phyloP scores from a whole-genome alignment of 2,113 vertebrate species.

The Myocastor coypus region DNA sequence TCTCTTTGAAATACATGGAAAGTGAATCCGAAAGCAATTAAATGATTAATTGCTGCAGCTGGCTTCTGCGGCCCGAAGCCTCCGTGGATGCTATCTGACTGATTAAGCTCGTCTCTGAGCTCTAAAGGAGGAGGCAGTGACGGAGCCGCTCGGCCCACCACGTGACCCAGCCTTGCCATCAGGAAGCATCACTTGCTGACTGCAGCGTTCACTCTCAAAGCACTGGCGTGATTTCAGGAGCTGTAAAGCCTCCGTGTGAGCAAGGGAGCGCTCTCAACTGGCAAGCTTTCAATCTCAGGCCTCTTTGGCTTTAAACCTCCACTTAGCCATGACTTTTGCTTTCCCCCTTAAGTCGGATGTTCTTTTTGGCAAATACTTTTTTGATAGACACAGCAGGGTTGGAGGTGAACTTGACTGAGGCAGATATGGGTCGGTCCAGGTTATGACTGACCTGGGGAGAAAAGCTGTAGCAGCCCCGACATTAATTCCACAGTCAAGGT shows the following conservation, averaged over 20 bases:
- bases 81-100: slow-evolving; percentile 20
- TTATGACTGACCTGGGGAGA: background rate
- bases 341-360: slow-evolving; percentile 27
- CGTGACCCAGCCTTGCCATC: slow-evolving; percentile 67
- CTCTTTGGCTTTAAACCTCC: slow-evolving; percentile 60
- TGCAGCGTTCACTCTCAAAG: slow-evolving; percentile 74
- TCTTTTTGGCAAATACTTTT: slow-evolving; percentile 27
- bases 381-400: slow-evolving; percentile 45
- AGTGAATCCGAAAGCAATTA: slow-evolving; percentile 73
- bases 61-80: slow-evolving; percentile 54
- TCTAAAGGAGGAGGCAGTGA: slow-evolving; percentile 52
- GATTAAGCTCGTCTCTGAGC: slow-evolving; percentile 64
- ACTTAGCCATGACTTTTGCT: slow-evolving; percentile 51
- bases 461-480: background rate
- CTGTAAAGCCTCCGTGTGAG: slow-evolving; percentile 63
- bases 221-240: slow-evolving; percentile 72
- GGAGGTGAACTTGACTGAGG: slow-evolving; percentile 45
- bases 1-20: slow-evolving; percentile 65
- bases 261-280: slow-evolving; percentile 60
- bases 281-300: slow-evolving; percentile 68
- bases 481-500: slow-evolving; percentile 4
- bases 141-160: slow-evolving; percentile 56
- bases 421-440: background rate
- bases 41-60: slow-evolving; percentile 69
- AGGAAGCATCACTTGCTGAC: slow-evolving; percentile 55